phyloP scores from a whole-genome alignment of 2,888 invertebrate species.

The Mamestra brassicae region DNA sequence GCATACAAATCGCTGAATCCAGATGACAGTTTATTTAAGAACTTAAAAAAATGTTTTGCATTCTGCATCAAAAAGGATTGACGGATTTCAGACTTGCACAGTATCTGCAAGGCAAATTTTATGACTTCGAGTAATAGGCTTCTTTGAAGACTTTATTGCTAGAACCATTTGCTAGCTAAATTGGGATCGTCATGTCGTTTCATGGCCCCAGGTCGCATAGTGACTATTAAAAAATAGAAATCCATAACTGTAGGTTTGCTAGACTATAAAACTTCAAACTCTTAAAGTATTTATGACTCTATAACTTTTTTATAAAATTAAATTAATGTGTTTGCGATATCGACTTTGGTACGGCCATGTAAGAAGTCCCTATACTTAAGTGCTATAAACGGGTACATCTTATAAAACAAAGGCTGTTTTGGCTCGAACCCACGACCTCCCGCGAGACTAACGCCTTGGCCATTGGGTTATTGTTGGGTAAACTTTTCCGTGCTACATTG shows the following conservation, averaged over 20 bases:
- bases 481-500: constrained; percentile 22
- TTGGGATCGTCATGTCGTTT: constrained; percentile 35
- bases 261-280: constrained; percentile 22
- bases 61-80: constrained; percentile 33
- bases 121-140: constrained; percentile 41
- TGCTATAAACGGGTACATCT: constrained; percentile 2
- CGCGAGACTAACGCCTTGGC: constrained; percentile 3
- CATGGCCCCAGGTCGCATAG: constrained; percentile 23
- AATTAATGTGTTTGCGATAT: not conserved
- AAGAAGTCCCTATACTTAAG: not conserved
- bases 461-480: constrained; percentile 21
- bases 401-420: constrained; percentile 17
- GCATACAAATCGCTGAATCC: constrained; percentile 55
- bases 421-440: constrained; percentile 15
- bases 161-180: constrained; percentile 51
- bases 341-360: not conserved
- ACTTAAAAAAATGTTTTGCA: constrained; percentile 28
- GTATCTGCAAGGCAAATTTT: constrained; percentile 62
- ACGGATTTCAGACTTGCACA: constrained; percentile 6
- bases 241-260: constrained; percentile 4
- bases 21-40: constrained; percentile 45
- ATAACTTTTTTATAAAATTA: constrained; percentile 7
- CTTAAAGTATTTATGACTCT: constrained; percentile 10
- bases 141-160: constrained; percentile 47
- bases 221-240: constrained; percentile 21